Base-by-base conservation (phyloP, 1,140 invertebrate species). In the Drosophila willistoni region DNA sequence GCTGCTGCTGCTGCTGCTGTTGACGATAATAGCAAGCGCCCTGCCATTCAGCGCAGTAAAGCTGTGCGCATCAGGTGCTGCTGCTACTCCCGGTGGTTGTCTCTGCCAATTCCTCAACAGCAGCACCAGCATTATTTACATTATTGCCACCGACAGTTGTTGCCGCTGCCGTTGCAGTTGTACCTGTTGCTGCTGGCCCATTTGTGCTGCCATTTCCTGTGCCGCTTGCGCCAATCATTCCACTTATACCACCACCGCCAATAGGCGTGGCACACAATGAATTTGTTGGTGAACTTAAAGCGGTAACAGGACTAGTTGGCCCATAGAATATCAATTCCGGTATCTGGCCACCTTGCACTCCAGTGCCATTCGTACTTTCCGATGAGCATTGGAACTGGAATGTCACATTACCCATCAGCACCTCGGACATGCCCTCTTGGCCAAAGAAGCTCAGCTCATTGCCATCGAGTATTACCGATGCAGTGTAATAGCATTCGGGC, bases 361-460 rank as follows among this genome's bases (percentile, higher is more conserved):
- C 97, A 12, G 97, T 98, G 56, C 97, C 97, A 86, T 98, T 98
- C 13, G 97, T 98, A 91, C 96, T 97, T 86, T 98, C 97, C 1
- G 97, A 97, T 44, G 97, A 98, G 91, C 97, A 98, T 90, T 98
- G 97, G 93, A 98, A 98, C 92, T 98, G 97, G 93, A 98, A 98
- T 36, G 96, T 98, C 39, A 98, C 97, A 81, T 95, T 96, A 13
- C 96, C 96, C 79, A 97, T 96, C 14, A 95, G 96, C 10, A 98
- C 96, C 93, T 98, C 97, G 86, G 96, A 97, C 94, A 98, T 95
- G 19, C 97, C 97, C 93, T 98, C 97, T 92, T 98, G 97, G n/a
- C 97, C 97, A 92, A 98, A 98, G 91, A 98, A 98, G 92, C 97
- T 98, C 51, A 99, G 93, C 92, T 99, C 98, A 36, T 95, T 95